Evolutionary conservation across 2,113 vertebrate species (phyloP).

Genomic region (Chlorodrepanis virens): DNA sequence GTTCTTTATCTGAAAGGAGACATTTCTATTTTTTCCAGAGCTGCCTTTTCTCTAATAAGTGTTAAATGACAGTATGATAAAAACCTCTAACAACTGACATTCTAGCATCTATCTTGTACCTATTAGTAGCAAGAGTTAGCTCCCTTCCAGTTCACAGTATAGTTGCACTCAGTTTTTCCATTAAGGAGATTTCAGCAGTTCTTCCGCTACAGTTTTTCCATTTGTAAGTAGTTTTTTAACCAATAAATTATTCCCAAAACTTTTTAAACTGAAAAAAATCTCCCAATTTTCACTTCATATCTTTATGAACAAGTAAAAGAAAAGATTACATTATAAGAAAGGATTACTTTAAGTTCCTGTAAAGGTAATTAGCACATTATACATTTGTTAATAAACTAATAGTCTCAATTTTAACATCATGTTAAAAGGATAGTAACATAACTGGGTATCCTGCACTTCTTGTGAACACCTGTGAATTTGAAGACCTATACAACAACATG

Average conservation of each 20-base stretch:
- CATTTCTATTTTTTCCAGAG: neutral
- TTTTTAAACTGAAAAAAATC: neutral
- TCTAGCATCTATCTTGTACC: no score
- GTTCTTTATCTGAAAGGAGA: neutral
- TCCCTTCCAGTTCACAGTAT: neutral
- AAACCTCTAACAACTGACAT: neutral
- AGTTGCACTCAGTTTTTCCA: neutral
- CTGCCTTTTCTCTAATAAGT: neutral
- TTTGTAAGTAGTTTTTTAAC: neutral
- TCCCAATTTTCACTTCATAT: neutral
- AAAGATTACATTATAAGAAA: neutral
- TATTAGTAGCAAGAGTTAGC: neutral
- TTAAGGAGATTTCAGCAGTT: neutral
- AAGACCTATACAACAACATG: neutral
- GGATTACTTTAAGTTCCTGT: neutral
- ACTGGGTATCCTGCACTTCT: neutral
- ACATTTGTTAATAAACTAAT: neutral
- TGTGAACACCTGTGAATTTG: neutral
- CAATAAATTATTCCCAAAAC: neutral
- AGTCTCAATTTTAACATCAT: neutral
- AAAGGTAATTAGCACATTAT: neutral
- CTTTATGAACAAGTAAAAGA: neutral
- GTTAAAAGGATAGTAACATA: neutral
- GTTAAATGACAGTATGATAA: neutral
- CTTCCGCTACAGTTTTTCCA: neutral